Base-by-base conservation (phyloP, 2,797 vertebrate species). In the Tauraco hartlaubi region DNA sequence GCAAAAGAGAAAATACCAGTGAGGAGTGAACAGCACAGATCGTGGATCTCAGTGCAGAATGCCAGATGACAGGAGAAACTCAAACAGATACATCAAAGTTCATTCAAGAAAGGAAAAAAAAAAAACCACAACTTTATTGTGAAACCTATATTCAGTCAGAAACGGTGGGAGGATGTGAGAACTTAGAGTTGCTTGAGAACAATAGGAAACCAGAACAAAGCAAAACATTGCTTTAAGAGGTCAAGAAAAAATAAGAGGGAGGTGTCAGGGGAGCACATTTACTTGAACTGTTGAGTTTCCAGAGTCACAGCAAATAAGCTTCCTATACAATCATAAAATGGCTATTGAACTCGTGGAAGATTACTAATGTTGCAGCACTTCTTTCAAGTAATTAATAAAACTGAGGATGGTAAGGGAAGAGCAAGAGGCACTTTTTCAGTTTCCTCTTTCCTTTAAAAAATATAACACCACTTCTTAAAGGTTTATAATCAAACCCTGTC, bases 21-120 rank as follows among this genome's bases (percentile, higher is more conserved):
- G 31, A 94, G 63, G 71, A 81, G 23, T 43, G 61, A 94, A 84
- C 39, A 86, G 62, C 48, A 28, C 28, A 35, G 87, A 69, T 80
- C 0, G 0, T 66, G 69, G 58, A 46, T 72, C 68, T 85, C 69
- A 23, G 3, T 58, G 59, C 76, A 79, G 44, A 66, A 41, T 90
- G 63, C 49, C 87, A 75, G 85, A 68, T 94, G 89, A 61, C 79
- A 94, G 55, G 48, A 92, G 51, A 84, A 91, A 62, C 22, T 88
- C 61, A 83, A 52, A 79, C 49, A 85, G 72, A 75, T 33, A 75
- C 56, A 87, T 68, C 68, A 91, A 87, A 93, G 37, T 31, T 93
- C 78, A 80, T 92, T 94, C 84, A 92, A 56, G 59, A 69, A 91
- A 63, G 7, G 28, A 39, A 41, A 41, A 41, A 73, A 23, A n/a